Evolutionary conservation across 1,140 invertebrate genomes (phyloP).

Genomic region (Aporrectodea caliginosa): DNA sequence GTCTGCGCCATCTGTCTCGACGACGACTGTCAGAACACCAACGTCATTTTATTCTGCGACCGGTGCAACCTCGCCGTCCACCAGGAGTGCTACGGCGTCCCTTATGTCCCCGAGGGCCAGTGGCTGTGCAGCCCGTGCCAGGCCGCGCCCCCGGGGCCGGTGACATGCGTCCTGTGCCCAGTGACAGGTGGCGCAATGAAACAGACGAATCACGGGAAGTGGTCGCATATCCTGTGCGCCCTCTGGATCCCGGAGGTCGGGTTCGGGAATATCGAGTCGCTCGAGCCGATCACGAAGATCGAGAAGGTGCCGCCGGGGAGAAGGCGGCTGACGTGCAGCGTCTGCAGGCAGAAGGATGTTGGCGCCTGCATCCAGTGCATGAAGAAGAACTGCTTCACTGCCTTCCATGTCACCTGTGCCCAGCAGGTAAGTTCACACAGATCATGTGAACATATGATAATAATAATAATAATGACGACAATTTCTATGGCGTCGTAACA

Average conservation of each 20-base stretch:
- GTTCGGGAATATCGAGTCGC: conserved; percentile 82
- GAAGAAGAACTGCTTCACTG: conserved; percentile 78
- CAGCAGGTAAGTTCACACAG: conserved; percentile 96
- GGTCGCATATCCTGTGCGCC: conserved; percentile 98
- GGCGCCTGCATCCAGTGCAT: conserved; percentile 99
- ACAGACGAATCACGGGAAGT: conserved; percentile 85
- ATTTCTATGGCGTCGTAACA: too few relatives aligned
- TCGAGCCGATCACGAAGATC: conserved; percentile 95
- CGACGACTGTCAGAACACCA: conserved; percentile 95
- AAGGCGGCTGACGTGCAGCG: conserved; percentile 87
- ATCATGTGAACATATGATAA: too few relatives aligned
- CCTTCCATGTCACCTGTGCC: conserved; percentile 97
- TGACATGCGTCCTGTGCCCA: conserved; percentile 94
- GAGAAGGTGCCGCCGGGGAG: conserved; percentile 84
- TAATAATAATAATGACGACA: too few relatives aligned
- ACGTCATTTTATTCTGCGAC: conserved; percentile 95
- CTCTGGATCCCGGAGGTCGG: conserved; percentile 99
- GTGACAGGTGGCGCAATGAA: conserved; percentile 98
- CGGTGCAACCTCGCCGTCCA: conserved; percentile 99
- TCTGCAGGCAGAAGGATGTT: conserved; percentile 88
- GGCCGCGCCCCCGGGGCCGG: conserved; percentile 88
- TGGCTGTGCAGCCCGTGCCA: conserved; percentile 89
- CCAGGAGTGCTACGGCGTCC: conserved; percentile 98
- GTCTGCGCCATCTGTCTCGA: conserved; percentile 88
- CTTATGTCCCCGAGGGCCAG: conserved; percentile 98